Evolutionary conservation across 2,888 invertebrate species (phyloP), one percentile per base, ranked within the genome.

Genomic region (Protonemura montana): DNA sequence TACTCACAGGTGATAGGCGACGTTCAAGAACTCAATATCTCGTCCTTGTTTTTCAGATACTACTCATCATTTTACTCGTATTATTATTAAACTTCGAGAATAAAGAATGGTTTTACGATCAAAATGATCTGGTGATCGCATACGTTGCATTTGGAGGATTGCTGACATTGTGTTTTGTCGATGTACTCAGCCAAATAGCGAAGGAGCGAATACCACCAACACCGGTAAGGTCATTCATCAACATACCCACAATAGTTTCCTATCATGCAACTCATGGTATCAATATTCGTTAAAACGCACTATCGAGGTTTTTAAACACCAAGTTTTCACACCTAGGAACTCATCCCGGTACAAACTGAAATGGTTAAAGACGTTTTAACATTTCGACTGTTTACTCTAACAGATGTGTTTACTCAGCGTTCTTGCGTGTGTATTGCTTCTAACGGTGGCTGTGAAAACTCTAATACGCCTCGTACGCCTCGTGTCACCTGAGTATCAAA

Each of bases 171-270:
- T 41, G 80, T 26, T 0, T 59, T 0, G 29, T 86, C n/a, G 87
- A 87, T 77, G 7, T 87, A 7, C 82, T 86, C 0, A 76, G 82
- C n/a, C 86, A 86, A 26, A 0, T 85, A 16, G 41, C 81, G 0
- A 86, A 81, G 7, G 86, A 87, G 6, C 87, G 86, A 29, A 78
- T 87, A 3, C 16, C 87, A 2, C 41, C 29, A 21, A 85, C 82
- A 10, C 87, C 87, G 85, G 87, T 87, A 76, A 87, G 85, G 59
- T 59, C 7, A 35, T 10, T 35, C 3, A 35, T 35, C 35, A 35
- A 35, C 10, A 35, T 6, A 35, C 82, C 0, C 1, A 26, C 30
- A 6, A 13, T 6, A 3, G 29, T 7, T 78, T 0, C 16, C 1
- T 6, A 0, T 16, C 30, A 1, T 29, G 41, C 26, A 82, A 6